Conservation (phyloP, 2,113 vertebrate genomes). For the Ia io region DNA sequence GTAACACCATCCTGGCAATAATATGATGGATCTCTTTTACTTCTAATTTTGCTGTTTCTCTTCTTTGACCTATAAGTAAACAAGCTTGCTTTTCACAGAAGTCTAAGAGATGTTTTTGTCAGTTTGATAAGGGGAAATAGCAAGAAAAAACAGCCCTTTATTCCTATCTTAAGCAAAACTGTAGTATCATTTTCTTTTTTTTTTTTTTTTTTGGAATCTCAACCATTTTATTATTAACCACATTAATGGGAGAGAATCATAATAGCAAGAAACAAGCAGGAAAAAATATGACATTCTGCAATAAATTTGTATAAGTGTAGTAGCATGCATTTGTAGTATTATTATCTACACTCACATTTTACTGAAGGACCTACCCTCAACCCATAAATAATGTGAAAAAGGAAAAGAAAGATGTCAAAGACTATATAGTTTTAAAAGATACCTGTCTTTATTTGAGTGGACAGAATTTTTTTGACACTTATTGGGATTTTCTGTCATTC, state of each 20-base stretch:
- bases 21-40: neutral
- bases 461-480: neutral
- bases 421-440: neutral
- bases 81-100: constrained; percentile 35
- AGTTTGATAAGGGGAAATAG: constrained; percentile 40
- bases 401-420: neutral
- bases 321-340: neutral
- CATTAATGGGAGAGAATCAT: no score
- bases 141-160: neutral
- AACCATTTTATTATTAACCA: no score
- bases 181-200: neutral
- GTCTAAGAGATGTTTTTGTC: neutral
- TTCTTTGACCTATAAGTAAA: constrained; percentile 48
- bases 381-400: constrained; percentile 16
- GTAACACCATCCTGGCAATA: neutral
- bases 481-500: neutral
- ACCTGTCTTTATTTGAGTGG: neutral
- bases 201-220: no score
- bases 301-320: no score
- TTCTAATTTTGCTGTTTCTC: constrained; percentile 31
- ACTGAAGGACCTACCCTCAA: neutral
- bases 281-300: no score
- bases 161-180: constrained; percentile 22
- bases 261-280: no score
- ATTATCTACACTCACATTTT: constrained; percentile 32